A percentile compares a stretch with the other conserved stretches of the same genome.
Evolutionary conservation across 2,797 vertebrate species (phyloP).

Genomic region (Mastacembelus armatus): DNA sequence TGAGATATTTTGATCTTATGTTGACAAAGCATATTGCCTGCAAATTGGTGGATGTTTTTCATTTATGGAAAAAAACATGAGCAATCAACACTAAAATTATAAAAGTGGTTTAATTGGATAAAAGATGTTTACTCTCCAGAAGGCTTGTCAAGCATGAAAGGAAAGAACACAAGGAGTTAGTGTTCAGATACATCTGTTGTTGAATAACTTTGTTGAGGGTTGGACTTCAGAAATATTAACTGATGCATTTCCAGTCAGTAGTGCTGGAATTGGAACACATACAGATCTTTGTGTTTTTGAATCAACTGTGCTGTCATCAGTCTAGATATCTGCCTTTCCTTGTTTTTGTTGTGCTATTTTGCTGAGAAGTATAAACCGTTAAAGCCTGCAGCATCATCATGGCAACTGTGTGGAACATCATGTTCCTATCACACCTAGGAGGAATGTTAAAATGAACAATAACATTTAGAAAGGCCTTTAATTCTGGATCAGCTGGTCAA

Average conservation of each 20-base stretch:
- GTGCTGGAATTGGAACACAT: slow-evolving; percentile 15
- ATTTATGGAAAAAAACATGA: too few species aligned
- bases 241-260: background rate
- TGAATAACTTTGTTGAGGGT: background rate
- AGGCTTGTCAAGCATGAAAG: background rate
- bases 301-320: slow-evolving; percentile 45
- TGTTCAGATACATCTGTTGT: background rate
- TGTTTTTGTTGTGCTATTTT: too few species aligned
- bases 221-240: slow-evolving; percentile 12
- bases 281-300: too few species aligned
- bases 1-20: too few species aligned
- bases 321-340: slow-evolving; percentile 63
- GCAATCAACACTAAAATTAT: too few species aligned
- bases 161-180: background rate
- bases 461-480: slow-evolving; percentile 42
- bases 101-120: too few species aligned
- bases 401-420: slow-evolving; percentile 45
- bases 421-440: slow-evolving; percentile 37
- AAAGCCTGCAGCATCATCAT: slow-evolving; percentile 52
- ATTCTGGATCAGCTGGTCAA: slow-evolving; percentile 33
- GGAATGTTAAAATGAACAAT: slow-evolving; percentile 50
- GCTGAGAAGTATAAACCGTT: slow-evolving; percentile 38
- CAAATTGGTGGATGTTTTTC: too few species aligned
- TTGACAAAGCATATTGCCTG: too few species aligned
- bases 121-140: too few species aligned